Conservation (phyloP, 1,140 invertebrate genomes). For the Lethocerus indicus region DNA sequence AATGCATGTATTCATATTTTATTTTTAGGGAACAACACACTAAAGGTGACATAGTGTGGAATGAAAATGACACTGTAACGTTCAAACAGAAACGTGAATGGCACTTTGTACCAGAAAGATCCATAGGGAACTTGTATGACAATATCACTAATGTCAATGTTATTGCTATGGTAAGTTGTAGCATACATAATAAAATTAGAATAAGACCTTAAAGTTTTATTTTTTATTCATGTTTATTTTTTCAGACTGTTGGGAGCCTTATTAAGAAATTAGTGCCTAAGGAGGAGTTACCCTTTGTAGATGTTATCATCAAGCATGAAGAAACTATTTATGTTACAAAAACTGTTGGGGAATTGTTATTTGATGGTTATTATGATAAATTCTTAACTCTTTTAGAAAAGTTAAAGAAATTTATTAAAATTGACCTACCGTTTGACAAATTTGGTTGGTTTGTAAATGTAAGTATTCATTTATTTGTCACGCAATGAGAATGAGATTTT, state of each 20-base stretch:
- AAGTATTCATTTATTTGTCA: constrained; percentile 22
- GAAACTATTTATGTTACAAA: constrained; percentile 5
- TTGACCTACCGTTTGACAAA: constrained; percentile 36
- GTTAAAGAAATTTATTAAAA: constrained; percentile 4
- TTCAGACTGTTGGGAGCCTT: constrained; percentile 2
- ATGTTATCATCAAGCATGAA: neutral
- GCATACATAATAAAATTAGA: neutral
- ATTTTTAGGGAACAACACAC: constrained; percentile 39
- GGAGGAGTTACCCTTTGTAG: neutral
- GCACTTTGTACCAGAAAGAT: constrained; percentile 51
- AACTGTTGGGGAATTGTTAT: constrained; percentile 7
- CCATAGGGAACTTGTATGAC: constrained; percentile 56
- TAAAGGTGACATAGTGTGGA: constrained; percentile 49
- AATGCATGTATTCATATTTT: neutral
- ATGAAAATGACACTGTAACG: constrained; percentile 57
- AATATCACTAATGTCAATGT: constrained; percentile 62
- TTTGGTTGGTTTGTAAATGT: constrained; percentile 71
- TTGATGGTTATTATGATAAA: constrained; percentile 8
- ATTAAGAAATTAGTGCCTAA: neutral
- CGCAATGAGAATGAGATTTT: no score
- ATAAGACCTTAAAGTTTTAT: neutral
- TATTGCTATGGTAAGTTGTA: constrained; percentile 52
- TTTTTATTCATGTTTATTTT: neutral
- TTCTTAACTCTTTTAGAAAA: constrained; percentile 7
- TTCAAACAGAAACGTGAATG: constrained; percentile 57